Evolutionary conservation across 2,888 invertebrate species (phyloP).

Genomic region (Myopa testacea): DNA sequence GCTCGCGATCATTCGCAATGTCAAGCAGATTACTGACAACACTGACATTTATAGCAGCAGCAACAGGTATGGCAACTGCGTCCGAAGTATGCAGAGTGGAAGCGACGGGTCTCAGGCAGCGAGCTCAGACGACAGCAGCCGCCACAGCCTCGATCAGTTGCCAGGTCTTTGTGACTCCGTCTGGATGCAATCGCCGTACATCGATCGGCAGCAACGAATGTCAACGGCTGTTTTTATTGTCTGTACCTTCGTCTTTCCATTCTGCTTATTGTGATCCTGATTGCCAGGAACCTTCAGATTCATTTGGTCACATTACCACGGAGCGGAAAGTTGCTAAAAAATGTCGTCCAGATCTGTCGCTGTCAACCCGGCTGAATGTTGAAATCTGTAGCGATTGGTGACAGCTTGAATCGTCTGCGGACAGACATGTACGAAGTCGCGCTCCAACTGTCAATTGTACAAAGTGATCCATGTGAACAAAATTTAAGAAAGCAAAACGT

Average conservation of each 20-base stretch:
- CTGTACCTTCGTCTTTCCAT: conserved; percentile 22
- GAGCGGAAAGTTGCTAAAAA: conserved; percentile 34
- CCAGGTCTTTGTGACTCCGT: neutral
- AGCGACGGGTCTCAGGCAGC: neutral
- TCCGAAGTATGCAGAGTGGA: conserved; percentile 32
- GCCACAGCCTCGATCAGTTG: conserved; percentile 20
- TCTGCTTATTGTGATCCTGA: conserved; percentile 32
- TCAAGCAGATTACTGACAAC: conserved; percentile 50
- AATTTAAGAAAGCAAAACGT: neutral
- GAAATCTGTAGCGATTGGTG: conserved; percentile 57
- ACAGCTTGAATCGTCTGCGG: conserved; percentile 49
- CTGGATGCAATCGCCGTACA: conserved; percentile 43
- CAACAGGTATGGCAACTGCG: conserved; percentile 19
- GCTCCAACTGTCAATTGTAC: conserved; percentile 44
- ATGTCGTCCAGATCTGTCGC: conserved; percentile 62
- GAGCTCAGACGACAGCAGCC: conserved; percentile 1
- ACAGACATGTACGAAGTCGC: conserved; percentile 43
- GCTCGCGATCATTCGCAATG: conserved; percentile 50
- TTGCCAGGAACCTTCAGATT: conserved; percentile 21
- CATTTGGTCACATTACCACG: conserved; percentile 26
- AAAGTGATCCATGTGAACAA: conserved; percentile 34
- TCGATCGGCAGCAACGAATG: conserved; percentile 59
- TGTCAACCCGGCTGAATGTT: conserved; percentile 59
- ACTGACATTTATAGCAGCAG: conserved; percentile 47
- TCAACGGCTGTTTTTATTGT: conserved; percentile 51